A percentile compares a stretch with the other conserved stretches of the same genome.
Conservation (phyloP, 2,113 vertebrate genomes). For the Cynoglossus semilaevis region DNA sequence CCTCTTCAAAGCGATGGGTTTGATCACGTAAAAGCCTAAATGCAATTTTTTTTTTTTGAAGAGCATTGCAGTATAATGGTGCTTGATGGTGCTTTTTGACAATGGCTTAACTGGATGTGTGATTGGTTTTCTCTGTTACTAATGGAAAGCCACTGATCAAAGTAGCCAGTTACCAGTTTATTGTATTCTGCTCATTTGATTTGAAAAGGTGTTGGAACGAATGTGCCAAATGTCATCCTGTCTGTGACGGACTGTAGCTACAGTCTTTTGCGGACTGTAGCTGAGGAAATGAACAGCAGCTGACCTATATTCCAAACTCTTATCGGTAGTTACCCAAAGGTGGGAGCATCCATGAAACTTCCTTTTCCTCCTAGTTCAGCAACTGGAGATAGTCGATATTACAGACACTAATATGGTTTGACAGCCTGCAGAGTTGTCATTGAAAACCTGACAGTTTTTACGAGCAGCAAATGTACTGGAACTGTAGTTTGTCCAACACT, state of each 20-base stretch:
- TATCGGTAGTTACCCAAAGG: background rate
- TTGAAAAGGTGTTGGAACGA: slow-evolving; percentile 30
- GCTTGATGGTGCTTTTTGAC: slow-evolving; percentile 32
- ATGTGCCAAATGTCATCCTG: slow-evolving; percentile 62
- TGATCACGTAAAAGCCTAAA: background rate
- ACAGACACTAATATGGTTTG: slow-evolving; percentile 17
- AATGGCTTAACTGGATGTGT: slow-evolving; percentile 21
- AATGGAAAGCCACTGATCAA: slow-evolving; percentile 31
- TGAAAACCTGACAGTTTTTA: slow-evolving; percentile 6
- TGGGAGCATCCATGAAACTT: slow-evolving; percentile 4
- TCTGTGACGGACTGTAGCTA: background rate
- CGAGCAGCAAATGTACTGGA: slow-evolving; percentile 2
- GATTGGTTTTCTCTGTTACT: slow-evolving; percentile 23
- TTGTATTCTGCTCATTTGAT: slow-evolving; percentile 20
- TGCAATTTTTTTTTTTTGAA: slow-evolving; percentile 2
- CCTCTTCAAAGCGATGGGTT: slow-evolving; percentile 25
- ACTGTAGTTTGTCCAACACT: slow-evolving; percentile 13
- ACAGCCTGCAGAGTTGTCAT: slow-evolving; percentile 8
- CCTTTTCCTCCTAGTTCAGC: slow-evolving; percentile 1
- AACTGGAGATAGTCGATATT: slow-evolving; percentile 8
- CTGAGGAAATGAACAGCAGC: slow-evolving; percentile 14
- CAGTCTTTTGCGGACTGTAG: slow-evolving; percentile 25
- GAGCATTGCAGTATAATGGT: slow-evolving; percentile 11
- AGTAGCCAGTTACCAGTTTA: slow-evolving; percentile 11
- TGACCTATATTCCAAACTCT: slow-evolving; percentile 10